Percentiles rank a stretch among this genome's conserved stretches.
These are phyloP conservation scores for Chouioia cunea DNA, from an alignment of 2,888 invertebrate species.

Conservation along the genomic window DNA sequence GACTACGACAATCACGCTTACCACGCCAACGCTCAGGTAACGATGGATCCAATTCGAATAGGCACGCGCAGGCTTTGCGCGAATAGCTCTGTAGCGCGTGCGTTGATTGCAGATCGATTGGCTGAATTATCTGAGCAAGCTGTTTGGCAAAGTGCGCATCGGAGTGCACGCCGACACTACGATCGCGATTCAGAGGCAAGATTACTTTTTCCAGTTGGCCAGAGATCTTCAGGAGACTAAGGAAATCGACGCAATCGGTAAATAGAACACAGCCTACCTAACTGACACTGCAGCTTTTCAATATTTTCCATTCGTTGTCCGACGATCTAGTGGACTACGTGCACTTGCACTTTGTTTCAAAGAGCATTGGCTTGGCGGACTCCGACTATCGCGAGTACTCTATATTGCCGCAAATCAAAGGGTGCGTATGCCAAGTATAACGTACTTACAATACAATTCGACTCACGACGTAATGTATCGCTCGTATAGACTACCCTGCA, in stretches of 20 bases:
- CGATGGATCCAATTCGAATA: no score
- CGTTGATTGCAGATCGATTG: constrained; percentile 27
- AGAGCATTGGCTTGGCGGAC: constrained; percentile 42
- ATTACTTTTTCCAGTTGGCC: constrained; percentile 15
- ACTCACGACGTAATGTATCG: no score
- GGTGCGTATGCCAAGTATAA: constrained; percentile 35
- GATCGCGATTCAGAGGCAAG: constrained; percentile 24
- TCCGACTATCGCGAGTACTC: constrained; percentile 24
- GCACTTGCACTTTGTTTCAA: constrained; percentile 40
- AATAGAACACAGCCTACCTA: background rate
- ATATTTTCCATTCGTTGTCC: no score
- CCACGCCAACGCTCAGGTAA: background rate
- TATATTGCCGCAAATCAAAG: constrained; percentile 34
- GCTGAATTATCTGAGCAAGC: background rate
- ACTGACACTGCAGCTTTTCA: no score
- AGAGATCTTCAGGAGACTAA: background rate
- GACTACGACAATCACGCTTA: background rate
- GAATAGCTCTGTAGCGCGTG: background rate
- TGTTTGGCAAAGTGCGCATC: constrained; percentile 10
- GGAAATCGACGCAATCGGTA: constrained; percentile 27
- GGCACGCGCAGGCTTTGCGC: no score
- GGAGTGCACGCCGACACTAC: background rate
- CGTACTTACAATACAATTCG: no score
- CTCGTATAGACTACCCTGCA: constrained; percentile 31
- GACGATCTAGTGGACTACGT: constrained; percentile 41